These are phyloP conservation scores for Vombatus ursinus DNA, from an alignment of 2,113 vertebrate species.

Conservation along the genomic window DNA sequence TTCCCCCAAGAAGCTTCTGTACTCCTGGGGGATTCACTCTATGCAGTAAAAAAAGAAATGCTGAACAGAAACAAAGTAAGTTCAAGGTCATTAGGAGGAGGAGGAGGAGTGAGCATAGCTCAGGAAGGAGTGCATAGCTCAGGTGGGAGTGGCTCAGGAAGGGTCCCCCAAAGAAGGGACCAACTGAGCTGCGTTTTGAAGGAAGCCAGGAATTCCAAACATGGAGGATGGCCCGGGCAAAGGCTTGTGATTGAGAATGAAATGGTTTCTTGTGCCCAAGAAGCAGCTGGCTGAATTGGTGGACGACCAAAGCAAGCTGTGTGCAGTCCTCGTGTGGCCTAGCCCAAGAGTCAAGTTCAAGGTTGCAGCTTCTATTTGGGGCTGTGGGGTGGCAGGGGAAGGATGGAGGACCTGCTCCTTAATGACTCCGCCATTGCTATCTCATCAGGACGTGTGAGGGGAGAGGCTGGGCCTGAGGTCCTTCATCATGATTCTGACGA, in stretches of 20 bases:
- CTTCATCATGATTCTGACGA: not conserved
- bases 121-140: not conserved
- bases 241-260: fast-evolving
- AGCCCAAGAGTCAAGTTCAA: not conserved
- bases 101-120: not conserved
- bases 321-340: fast-evolving
- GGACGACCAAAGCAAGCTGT: not conserved
- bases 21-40: not conserved
- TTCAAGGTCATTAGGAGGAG: not conserved
- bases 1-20: not conserved
- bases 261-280: not conserved
- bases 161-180: not conserved
- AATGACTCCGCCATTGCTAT: not conserved
- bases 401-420: not conserved
- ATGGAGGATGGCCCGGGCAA: not conserved
- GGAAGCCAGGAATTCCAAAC: not conserved
- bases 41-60: not conserved
- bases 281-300: not conserved
- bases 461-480: not conserved
- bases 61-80: not conserved
- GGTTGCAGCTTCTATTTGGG: not conserved
- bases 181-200: not conserved
- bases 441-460: not conserved
- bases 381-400: not conserved
- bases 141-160: not conserved